Evolutionary conservation across 2,113 vertebrate species (phyloP).

Genomic region (Phalacrocorax carbo): DNA sequence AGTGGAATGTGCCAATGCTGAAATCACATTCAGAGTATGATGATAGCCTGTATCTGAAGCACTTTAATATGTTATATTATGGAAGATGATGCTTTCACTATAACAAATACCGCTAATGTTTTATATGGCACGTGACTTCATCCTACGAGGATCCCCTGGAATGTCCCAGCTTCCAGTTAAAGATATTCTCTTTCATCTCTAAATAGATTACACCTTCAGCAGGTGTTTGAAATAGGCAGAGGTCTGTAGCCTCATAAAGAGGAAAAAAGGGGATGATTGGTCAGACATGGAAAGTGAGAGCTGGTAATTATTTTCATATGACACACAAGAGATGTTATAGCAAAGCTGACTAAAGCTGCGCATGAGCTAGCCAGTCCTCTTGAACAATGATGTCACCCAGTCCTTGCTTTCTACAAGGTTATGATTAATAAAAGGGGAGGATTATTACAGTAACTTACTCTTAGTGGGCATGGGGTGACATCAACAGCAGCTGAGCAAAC

Average conservation of each 20-base stretch:
- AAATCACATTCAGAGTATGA: not conserved
- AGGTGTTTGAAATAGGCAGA: constrained; percentile 52
- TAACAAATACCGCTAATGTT: not conserved
- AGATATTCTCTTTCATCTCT: constrained; percentile 10
- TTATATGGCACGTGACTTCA: not conserved
- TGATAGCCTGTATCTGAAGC: not conserved
- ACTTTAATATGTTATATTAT: not conserved
- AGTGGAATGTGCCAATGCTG: not conserved
- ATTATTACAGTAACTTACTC: constrained; percentile 80
- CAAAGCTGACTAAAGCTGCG: constrained; percentile 74
- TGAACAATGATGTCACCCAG: constrained; percentile 72
- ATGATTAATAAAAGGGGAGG: constrained; percentile 78
- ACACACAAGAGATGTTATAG: constrained; percentile 69
- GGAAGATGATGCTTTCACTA: not conserved
- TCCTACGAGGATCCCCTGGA: not conserved
- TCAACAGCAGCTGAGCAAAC: constrained; percentile 83
- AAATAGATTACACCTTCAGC: constrained; percentile 41
- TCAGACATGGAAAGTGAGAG: constrained; percentile 68
- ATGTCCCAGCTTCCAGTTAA: constrained; percentile 10
- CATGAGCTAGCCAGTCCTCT: constrained; percentile 69
- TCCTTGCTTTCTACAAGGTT: constrained; percentile 74
- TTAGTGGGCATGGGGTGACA: constrained; percentile 73
- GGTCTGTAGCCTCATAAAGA: not conserved
- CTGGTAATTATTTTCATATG: constrained; percentile 74
- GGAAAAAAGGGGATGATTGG: constrained; percentile 34